Conservation (phyloP, 2,888 invertebrate genomes). For the Helobdella robusta region DNA sequence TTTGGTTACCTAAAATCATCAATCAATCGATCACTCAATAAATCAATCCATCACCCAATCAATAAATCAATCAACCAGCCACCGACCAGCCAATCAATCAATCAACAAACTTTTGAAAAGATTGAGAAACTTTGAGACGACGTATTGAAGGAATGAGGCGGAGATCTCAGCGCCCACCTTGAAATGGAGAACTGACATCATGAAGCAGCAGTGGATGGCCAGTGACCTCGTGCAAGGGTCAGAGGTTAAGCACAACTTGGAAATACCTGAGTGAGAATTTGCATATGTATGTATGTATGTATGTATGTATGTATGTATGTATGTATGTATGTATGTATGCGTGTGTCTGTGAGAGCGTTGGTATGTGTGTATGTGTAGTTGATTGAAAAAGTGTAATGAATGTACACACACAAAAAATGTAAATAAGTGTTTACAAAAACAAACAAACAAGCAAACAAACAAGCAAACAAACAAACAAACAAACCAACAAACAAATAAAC, state of each 20-base stretch:
- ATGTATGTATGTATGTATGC: no score
- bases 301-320: no score
- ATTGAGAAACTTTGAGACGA: neutral
- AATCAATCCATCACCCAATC: neutral
- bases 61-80: no score
- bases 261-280: neutral
- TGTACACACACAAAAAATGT: no score
- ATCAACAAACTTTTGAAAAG: neutral
- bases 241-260: neutral
- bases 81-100: no score
- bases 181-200: neutral
- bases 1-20: neutral
- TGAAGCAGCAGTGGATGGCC: slow-evolving; percentile 7
- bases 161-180: slow-evolving; percentile 3
- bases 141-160: neutral
- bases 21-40: neutral
- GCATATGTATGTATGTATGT: no score
- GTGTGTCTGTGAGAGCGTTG: no score
- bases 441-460: no score
- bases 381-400: no score
- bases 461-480: no score
- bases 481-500: neutral
- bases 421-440: no score
- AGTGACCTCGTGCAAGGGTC: neutral
- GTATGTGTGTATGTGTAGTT: no score